Evolutionary conservation across 1,140 invertebrate genomes (phyloP).

Genomic region (Papilio xuthus): DNA sequence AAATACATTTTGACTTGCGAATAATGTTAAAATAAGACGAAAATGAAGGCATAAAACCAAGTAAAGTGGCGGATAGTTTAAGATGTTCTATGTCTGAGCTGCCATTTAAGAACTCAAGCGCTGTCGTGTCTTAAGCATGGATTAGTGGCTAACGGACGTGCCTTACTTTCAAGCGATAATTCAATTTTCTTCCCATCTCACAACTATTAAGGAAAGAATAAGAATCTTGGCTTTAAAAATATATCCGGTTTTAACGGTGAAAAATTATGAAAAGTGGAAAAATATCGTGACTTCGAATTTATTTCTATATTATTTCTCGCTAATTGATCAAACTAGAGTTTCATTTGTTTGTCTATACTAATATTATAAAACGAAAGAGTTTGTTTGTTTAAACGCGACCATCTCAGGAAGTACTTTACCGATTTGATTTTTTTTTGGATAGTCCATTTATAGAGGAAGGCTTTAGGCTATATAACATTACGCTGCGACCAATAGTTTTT

Average conservation of each 20-base stretch:
- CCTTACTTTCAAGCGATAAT: slow-evolving; percentile 12
- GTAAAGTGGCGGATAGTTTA: neutral
- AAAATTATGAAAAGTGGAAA: too few relatives aligned
- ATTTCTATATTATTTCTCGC: too few relatives aligned
- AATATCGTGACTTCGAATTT: too few relatives aligned
- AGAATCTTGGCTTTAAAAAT: neutral
- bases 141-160: slow-evolving; percentile 2
- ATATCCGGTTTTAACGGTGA: neutral
- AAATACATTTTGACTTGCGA: neutral
- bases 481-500: too few relatives aligned
- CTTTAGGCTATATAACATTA: too few relatives aligned
- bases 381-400: too few relatives aligned
- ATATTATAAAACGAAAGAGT: too few relatives aligned
- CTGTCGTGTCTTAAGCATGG: slow-evolving; percentile 9
- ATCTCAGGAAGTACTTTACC: too few relatives aligned
- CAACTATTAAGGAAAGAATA: neutral
- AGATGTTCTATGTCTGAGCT: slow-evolving; percentile 17
- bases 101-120: slow-evolving; percentile 10
- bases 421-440: too few relatives aligned
- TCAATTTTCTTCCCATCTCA: neutral
- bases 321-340: too few relatives aligned
- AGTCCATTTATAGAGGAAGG: too few relatives aligned
- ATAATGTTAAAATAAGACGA: neutral
- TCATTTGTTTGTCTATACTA: too few relatives aligned
- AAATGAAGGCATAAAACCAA: neutral